phyloP scores from a whole-genome alignment of 2,113 vertebrate species.

The Ciconia boyciana region DNA sequence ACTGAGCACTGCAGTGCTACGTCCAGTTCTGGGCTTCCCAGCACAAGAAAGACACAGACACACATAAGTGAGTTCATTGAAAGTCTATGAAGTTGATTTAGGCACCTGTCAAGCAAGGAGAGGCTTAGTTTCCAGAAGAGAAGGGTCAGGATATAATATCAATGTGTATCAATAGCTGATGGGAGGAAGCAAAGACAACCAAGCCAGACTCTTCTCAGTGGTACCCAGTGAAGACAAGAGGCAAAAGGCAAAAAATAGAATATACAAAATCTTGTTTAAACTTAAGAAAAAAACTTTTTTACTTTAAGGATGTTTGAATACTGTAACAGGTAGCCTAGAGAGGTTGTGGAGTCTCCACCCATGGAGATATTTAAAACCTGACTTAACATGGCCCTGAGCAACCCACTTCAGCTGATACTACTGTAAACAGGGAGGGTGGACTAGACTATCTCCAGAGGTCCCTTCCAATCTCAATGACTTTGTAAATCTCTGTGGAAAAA shows the following conservation, averaged over 20 bases:
- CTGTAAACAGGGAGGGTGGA: neutral
- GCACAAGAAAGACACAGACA: neutral
- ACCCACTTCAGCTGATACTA: neutral
- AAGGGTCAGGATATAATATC: neutral
- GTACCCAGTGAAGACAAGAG: neutral
- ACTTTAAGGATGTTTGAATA: neutral
- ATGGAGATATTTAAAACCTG: neutral
- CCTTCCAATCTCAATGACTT: neutral
- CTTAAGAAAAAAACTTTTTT: neutral
- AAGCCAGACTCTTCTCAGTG: neutral
- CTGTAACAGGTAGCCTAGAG: neutral
- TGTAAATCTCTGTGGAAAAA: neutral
- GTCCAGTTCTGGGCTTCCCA: neutral
- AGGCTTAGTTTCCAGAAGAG: neutral
- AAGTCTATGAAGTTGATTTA: neutral
- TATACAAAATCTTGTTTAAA: neutral
- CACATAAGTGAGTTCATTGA: neutral
- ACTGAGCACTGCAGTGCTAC: neutral
- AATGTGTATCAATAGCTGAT: neutral
- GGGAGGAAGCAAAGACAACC: neutral
- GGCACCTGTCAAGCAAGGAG: neutral
- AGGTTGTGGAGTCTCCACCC: neutral
- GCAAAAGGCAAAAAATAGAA: neutral
- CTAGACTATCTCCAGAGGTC: neutral
- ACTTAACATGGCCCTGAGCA: neutral